phyloP scores from a whole-genome alignment of 2,888 invertebrate genomes.

The Clitarchus hookeri region DNA sequence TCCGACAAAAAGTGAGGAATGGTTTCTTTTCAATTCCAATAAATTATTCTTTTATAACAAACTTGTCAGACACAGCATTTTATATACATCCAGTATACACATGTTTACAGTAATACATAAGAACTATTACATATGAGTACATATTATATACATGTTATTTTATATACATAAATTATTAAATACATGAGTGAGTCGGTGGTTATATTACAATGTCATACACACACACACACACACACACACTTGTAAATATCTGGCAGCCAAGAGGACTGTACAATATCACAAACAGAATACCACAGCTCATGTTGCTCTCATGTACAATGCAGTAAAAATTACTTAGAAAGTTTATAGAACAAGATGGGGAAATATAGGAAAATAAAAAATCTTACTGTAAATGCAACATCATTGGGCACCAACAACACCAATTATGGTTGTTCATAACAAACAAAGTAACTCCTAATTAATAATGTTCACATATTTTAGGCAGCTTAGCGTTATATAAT shows the following conservation, averaged over 20 bases:
- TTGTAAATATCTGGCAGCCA: not conserved
- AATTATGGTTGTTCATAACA: too few relatives aligned
- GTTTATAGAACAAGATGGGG: too few relatives aligned
- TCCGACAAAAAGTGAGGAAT: not conserved
- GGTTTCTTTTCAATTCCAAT: not conserved
- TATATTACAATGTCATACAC: not conserved
- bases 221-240: not conserved
- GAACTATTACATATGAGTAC: conserved; percentile 14
- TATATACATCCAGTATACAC: not conserved
- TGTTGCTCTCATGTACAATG: too few relatives aligned
- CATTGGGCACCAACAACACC: too few relatives aligned
- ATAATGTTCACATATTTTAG: too few relatives aligned
- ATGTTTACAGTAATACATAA: conserved; percentile 14
- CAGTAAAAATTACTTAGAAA: too few relatives aligned
- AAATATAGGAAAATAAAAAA: too few relatives aligned
- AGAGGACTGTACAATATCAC: not conserved
- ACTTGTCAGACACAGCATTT: not conserved
- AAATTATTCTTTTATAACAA: conserved; percentile 14
- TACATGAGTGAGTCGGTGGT: conserved; percentile 7
- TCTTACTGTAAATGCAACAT: too few relatives aligned
- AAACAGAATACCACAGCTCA: not conserved
- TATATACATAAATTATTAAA: not conserved
- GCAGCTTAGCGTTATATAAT: too few relatives aligned
- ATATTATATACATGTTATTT: conserved; percentile 18
- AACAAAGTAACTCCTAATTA: too few relatives aligned